Percentiles rank a stretch among this genome's conserved stretches.
phyloP scores from a whole-genome alignment of 2,797 vertebrate species.

The Parotocinclus haroldoi region DNA sequence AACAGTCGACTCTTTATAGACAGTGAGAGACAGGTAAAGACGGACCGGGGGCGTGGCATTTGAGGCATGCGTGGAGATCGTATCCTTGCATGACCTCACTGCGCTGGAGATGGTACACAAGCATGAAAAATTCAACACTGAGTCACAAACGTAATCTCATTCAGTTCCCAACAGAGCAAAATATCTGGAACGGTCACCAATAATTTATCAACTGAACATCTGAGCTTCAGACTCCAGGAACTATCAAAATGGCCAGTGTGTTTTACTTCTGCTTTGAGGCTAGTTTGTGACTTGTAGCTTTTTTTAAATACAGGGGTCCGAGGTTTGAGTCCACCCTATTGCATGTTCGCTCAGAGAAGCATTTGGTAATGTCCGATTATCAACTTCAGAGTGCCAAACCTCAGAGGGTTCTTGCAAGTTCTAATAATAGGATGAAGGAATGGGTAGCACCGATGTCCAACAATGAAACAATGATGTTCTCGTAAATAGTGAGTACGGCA shows the following conservation, averaged over 20 bases:
- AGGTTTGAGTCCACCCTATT: no score
- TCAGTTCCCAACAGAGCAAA: constrained; percentile 2
- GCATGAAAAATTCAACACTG: constrained; percentile 18
- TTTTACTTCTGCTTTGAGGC: no score
- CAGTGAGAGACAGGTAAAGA: constrained; percentile 4
- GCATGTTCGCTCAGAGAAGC: no score
- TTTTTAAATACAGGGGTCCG: no score
- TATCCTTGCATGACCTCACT: constrained; percentile 1
- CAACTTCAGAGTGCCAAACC: not conserved
- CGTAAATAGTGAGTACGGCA: not conserved
- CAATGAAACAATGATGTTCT: constrained; percentile 16
- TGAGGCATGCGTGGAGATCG: not conserved
- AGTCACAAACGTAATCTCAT: constrained; percentile 14
- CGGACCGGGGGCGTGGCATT: not conserved
- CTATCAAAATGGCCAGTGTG: no score
- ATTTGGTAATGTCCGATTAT: not conserved
- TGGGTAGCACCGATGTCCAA: not conserved
- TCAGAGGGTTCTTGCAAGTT: not conserved
- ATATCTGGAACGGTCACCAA: constrained; percentile 17
- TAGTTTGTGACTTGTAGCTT: no score
- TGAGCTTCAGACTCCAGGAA: not conserved
- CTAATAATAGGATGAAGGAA: constrained; percentile 1
- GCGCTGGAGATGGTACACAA: constrained; percentile 11
- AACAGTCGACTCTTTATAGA: constrained; percentile 28
- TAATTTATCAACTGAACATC: constrained; percentile 2